A percentile compares a stretch with the other conserved stretches of the same genome.
These are phyloP conservation scores for Tetragonisca angustula DNA, from an alignment of 2,888 invertebrate genomes.

Conservation along the genomic window DNA sequence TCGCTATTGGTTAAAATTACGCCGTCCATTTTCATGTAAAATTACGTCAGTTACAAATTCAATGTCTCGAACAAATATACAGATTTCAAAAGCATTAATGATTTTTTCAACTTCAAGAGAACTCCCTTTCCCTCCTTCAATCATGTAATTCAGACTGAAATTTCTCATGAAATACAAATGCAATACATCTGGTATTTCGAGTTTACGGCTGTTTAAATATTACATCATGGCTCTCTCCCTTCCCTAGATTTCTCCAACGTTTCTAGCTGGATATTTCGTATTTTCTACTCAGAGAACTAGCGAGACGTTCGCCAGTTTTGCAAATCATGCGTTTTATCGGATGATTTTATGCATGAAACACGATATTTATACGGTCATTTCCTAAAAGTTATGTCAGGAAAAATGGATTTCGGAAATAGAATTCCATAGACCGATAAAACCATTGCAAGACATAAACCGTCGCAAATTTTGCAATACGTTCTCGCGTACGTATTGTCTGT, in stretches of 20 bases:
- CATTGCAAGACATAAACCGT: slow-evolving; percentile 9
- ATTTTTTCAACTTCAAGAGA: neutral
- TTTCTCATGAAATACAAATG: neutral
- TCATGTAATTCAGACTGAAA: neutral
- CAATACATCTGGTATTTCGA: neutral
- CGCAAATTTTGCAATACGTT: neutral
- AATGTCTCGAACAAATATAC: neutral
- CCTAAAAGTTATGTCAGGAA: slow-evolving; percentile 16
- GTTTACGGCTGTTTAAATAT: slow-evolving; percentile 16
- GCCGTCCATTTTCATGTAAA: neutral
- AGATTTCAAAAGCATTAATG: no score
- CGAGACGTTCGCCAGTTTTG: neutral
- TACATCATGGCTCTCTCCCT: neutral
- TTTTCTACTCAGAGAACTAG: slow-evolving; percentile 9
- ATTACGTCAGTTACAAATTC: neutral
- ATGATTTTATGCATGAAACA: slow-evolving; percentile 1
- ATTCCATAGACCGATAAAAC: neutral
- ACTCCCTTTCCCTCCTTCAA: neutral
- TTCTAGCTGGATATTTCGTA: neutral
- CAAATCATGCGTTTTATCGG: slow-evolving; percentile 25
- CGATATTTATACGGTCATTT: slow-evolving; percentile 10
- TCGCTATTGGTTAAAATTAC: neutral
- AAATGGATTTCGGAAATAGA: slow-evolving; percentile 35
- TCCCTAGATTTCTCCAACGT: slow-evolving; percentile 4
- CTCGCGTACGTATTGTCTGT: neutral